Evolutionary conservation across 30 jellyfish, hydroid and myxozoan genomes (phyloP).

Genomic region (Cassiopea andromeda): DNA sequence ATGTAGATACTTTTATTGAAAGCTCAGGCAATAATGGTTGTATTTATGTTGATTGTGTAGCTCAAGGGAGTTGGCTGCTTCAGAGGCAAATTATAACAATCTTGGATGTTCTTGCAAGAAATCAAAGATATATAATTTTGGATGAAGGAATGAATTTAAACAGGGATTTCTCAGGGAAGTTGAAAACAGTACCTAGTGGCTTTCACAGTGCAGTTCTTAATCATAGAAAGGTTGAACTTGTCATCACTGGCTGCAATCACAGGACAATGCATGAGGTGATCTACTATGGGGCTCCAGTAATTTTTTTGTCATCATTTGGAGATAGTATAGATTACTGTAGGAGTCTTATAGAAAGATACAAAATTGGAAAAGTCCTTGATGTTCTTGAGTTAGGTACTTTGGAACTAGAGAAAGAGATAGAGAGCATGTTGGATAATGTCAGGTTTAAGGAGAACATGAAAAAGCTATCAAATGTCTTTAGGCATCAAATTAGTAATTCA

Average conservation of each 20-base stretch:
- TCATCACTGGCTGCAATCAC: slow-evolving; percentile 27
- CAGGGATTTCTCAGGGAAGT: background rate
- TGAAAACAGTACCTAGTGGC: slow-evolving; percentile 2
- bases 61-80: background rate
- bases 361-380: slow-evolving; percentile 41
- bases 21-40: slow-evolving; percentile 33
- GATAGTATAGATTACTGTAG: slow-evolving; percentile 32
- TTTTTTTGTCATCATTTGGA: slow-evolving; percentile 24
- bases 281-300: slow-evolving; percentile 45
- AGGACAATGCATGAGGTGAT: slow-evolving; percentile 30
- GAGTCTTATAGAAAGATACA: background rate
- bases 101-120: slow-evolving; percentile 5
- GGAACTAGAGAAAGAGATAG: slow-evolving; percentile 17
- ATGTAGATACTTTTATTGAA: slow-evolving; percentile 12
- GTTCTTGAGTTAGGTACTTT: background rate
- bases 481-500: slow-evolving; percentile 19
- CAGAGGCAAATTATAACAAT: slow-evolving; percentile 9
- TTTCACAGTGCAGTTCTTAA: slow-evolving; percentile 17
- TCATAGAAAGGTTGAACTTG: slow-evolving; percentile 16
- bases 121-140: slow-evolving; percentile 19
- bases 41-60: slow-evolving; percentile 27
- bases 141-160: background rate
- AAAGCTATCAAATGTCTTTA: slow-evolving; percentile 22
- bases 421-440: background rate
- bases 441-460: slow-evolving; percentile 7